These are phyloP conservation scores for Agriopis leucophaearia DNA, from an alignment of 2,888 invertebrate genomes.

Conservation along the genomic window DNA sequence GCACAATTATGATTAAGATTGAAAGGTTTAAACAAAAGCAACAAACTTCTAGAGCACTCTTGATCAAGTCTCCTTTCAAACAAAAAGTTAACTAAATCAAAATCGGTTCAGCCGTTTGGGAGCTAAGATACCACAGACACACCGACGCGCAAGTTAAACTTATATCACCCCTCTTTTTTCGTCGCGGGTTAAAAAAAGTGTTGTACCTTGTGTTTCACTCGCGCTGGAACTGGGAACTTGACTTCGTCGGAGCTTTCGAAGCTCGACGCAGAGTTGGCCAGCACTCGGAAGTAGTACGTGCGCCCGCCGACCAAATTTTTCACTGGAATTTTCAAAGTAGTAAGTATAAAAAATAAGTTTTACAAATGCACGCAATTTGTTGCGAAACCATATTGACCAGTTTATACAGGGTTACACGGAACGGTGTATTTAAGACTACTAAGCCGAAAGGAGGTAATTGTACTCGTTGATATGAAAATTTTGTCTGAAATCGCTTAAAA, in stretches of 20 bases:
- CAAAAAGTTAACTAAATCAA: no score
- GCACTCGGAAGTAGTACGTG: slow-evolving; percentile 96
- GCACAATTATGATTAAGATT: no score
- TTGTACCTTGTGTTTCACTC: slow-evolving; percentile 93
- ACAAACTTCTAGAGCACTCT: no score
- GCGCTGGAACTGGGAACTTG: slow-evolving; percentile 95
- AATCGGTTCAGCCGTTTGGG: no score
- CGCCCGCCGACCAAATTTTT: slow-evolving; percentile 96
- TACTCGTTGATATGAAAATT: no score
- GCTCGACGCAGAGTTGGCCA: slow-evolving; percentile 94
- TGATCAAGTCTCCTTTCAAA: no score
- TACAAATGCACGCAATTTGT: background rate
- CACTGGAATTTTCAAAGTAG: slow-evolving; percentile 84
- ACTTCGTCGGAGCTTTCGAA: slow-evolving; percentile 95
- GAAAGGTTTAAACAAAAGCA: background rate
- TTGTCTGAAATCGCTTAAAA: no score
- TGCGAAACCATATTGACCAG: background rate
- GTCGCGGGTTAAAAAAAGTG: background rate
- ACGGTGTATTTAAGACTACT: no score
- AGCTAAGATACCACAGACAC: no score
- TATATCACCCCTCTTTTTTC: no score
- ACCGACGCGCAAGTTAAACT: no score
- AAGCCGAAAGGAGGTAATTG: no score
- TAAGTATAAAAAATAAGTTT: background rate
- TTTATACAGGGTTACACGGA: background rate